A percentile compares a stretch with the other conserved stretches of the same genome.
Conservation (phyloP, 2,797 vertebrate species). For the Mormyrops boulengeri region DNA sequence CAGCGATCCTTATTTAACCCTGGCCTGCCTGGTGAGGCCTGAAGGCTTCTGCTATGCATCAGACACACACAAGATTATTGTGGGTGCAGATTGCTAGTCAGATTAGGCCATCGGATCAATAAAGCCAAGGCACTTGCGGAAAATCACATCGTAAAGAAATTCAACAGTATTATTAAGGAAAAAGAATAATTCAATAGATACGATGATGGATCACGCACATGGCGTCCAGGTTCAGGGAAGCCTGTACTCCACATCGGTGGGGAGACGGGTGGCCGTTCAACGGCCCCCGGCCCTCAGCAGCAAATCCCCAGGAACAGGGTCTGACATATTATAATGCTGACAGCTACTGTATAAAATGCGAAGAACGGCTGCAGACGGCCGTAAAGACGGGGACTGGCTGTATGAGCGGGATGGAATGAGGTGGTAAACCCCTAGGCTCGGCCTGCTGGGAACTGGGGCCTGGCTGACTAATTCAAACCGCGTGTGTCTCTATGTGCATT, state of each 20-base stretch:
- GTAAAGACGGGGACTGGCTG: conserved; percentile 30
- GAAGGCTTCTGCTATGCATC: neutral
- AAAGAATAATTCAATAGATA: neutral
- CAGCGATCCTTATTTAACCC: neutral
- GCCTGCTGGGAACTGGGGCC: conserved; percentile 26
- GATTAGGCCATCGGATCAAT: neutral
- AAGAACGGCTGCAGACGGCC: conserved; percentile 36
- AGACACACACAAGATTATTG: neutral
- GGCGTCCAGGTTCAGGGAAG: neutral
- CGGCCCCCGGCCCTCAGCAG: neutral
- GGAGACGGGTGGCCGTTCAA: neutral
- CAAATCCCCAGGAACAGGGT: conserved; percentile 23
- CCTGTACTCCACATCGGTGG: neutral
- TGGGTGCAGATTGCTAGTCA: neutral
- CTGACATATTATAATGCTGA: conserved; percentile 38
- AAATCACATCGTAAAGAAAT: neutral
- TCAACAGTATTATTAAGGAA: neutral
- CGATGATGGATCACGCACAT: neutral
- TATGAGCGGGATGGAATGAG: conserved; percentile 40
- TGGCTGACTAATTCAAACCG: conserved; percentile 43
- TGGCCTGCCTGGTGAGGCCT: neutral
- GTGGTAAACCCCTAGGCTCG: conserved; percentile 41
- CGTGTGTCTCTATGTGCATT: neutral
- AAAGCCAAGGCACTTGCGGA: neutral
- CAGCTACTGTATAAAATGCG: conserved; percentile 39